phyloP scores from a whole-genome alignment of 1,140 invertebrate species.

The Atta texana region DNA sequence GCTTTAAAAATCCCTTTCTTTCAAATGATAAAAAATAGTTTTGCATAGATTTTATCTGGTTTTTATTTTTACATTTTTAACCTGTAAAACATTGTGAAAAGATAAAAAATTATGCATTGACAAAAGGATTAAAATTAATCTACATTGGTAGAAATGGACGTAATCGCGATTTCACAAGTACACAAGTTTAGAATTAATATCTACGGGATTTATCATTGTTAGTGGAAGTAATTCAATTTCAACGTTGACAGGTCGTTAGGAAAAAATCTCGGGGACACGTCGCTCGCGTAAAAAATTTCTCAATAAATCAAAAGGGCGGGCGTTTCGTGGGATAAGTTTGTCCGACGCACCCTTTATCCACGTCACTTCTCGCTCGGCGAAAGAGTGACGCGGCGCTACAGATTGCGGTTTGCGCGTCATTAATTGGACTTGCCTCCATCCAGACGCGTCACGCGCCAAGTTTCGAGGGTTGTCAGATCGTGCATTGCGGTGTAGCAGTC shows the following conservation, averaged over 20 bases:
- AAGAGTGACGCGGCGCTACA: slow-evolving; percentile 40
- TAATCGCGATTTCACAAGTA: neutral
- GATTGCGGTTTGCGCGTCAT: slow-evolving; percentile 64
- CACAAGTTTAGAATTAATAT: slow-evolving; percentile 11
- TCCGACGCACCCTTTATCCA: slow-evolving; percentile 54
- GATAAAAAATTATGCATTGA: no score
- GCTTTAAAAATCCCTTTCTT: no score
- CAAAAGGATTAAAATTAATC: no score
- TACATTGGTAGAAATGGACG: no score
- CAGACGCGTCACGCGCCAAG: slow-evolving; percentile 36
- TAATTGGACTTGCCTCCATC: slow-evolving; percentile 59
- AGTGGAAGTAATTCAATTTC: slow-evolving; percentile 10
- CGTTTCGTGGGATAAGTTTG: slow-evolving; percentile 35
- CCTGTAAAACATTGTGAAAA: no score
- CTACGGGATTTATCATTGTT: neutral
- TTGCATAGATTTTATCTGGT: no score
- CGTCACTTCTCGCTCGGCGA: slow-evolving; percentile 45
- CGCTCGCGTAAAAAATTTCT: slow-evolving; percentile 10
- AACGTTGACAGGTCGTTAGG: slow-evolving; percentile 9
- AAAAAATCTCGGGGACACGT: slow-evolving; percentile 23
- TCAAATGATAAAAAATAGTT: no score
- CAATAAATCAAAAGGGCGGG: slow-evolving; percentile 31
- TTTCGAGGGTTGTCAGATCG: slow-evolving; percentile 54
- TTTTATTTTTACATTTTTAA: no score
- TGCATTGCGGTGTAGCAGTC: slow-evolving; percentile 11